Evolutionary conservation across 2,797 vertebrate species (phyloP), one percentile per base, ranked within the genome.

Genomic region (Chaenodraco wilsoni): DNA sequence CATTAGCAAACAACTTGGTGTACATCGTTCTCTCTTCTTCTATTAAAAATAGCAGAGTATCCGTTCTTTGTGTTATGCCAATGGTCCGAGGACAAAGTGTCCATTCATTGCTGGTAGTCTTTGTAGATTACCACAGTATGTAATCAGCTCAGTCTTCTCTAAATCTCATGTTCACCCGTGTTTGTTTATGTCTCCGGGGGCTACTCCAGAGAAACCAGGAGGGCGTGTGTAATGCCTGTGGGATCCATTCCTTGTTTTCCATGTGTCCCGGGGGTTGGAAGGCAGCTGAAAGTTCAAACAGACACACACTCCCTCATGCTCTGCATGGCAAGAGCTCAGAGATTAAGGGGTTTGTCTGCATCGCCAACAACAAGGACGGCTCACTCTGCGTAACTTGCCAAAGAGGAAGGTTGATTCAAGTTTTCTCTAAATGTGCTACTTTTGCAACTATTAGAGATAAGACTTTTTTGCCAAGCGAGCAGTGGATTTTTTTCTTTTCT

Each of bases 161-260:
- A 46, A 40, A 51, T 64, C 77, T 69, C 61, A n/a, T 82, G 76
- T 77, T 81, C 72, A 71, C n/a, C 61, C 76, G 57, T 68, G 69
- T 81, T 70, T 69, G 37, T 83, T 81, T 77, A 19, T 73, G 72
- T 88, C 90, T 90, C 59, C 27, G 65, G 71, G 86, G 78, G 77
- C 68, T 72, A 67, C 72, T 83, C 75, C 66, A 79, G 69, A 86
- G 88, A 76, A 82, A 72, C 69, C 82, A 65, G 65, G 74, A 79
- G 84, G 91, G 74, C 43, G 86, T 87, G 83, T 83, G 89, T 56
- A 82, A 81, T 78, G 78, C 91, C 79, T 71, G 66, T 86, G 82
- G 86, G 86, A 88, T 94, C 93, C 91, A 78, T 74, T 94, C 90
- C 93, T 92, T 91, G 87, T 93, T 94, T 95, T 95, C 85, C 86